Evolutionary conservation across 2,113 vertebrate genomes (phyloP).

Genomic region (Helogale parvula): DNA sequence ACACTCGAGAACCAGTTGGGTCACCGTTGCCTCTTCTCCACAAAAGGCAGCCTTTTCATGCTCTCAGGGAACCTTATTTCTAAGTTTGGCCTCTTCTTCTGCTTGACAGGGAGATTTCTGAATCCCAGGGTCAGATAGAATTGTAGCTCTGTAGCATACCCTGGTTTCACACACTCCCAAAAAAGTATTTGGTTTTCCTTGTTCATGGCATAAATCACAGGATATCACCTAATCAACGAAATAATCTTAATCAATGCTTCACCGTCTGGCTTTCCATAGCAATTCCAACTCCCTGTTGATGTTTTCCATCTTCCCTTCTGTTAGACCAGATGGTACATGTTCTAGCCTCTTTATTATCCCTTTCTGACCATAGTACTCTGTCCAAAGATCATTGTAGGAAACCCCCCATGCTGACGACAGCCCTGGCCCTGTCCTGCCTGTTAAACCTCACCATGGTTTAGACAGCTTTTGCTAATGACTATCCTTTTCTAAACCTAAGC

Average conservation of each 20-base stretch:
- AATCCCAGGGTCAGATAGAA: not conserved
- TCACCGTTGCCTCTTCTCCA: not conserved
- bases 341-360: conserved; percentile 86
- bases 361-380: conserved; percentile 83
- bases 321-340: conserved; percentile 86
- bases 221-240: conserved; percentile 85
- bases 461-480: conserved; percentile 62
- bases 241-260: conserved; percentile 89
- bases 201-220: conserved; percentile 81
- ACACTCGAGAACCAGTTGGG: not conserved
- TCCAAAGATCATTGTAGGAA: conserved; percentile 79
- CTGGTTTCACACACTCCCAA: conserved; percentile 33
- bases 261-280: conserved; percentile 86
- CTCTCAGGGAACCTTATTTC: conserved; percentile 49
- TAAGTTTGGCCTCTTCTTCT: not conserved
- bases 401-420: conserved; percentile 66
- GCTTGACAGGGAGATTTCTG: not conserved
- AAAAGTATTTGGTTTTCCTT: conserved; percentile 64
- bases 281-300: conserved; percentile 87
- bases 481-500: conserved; percentile 10
- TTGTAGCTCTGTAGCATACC: conserved; percentile 44
- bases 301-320: conserved; percentile 88
- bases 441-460: conserved; percentile 53
- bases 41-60: not conserved
- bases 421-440: conserved; percentile 64